Evolutionary conservation across 2,888 invertebrate genomes (phyloP).

Genomic region (Plutella xylostella): DNA sequence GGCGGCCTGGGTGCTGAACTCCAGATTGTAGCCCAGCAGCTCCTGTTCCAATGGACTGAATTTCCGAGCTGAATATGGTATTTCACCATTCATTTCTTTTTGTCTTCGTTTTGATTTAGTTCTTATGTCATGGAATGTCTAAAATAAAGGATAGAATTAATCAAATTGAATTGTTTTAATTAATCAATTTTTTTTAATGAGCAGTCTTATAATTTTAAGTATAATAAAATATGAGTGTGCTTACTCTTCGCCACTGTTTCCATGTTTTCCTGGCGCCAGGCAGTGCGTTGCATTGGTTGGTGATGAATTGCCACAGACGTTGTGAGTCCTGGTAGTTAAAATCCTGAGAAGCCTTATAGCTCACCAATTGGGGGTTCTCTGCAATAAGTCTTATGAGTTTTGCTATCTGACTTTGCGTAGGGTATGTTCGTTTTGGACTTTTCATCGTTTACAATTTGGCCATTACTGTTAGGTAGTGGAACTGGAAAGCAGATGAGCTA

Average conservation of each 20-base stretch:
- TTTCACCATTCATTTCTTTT: constrained; percentile 30
- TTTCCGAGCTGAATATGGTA: constrained; percentile 30
- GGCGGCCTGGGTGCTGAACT: too few species aligned
- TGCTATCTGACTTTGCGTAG: constrained; percentile 55
- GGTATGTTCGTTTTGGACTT: too few species aligned
- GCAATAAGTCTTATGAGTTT: constrained; percentile 46
- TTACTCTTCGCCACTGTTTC: constrained; percentile 58
- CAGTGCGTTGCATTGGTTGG: constrained; percentile 46
- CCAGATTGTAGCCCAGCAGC: constrained; percentile 40
- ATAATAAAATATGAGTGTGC: too few species aligned
- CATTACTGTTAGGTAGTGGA: too few species aligned
- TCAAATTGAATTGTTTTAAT: too few species aligned
- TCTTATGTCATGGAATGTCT: constrained; percentile 59
- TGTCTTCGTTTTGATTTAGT: constrained; percentile 44
- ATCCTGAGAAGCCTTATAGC: constrained; percentile 40
- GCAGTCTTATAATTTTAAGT: too few species aligned
- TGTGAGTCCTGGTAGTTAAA: constrained; percentile 46
- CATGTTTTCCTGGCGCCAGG: constrained; percentile 55
- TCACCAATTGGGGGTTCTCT: constrained; percentile 45
- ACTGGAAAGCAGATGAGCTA: too few species aligned
- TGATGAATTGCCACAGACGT: constrained; percentile 44
- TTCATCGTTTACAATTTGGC: too few species aligned
- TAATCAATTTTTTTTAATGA: too few species aligned
- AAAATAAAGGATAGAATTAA: too few species aligned
- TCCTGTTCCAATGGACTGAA: constrained; percentile 41